These are phyloP conservation scores for Brassicogethes aeneus DNA, from an alignment of 2,888 invertebrate genomes.

Conservation along the genomic window DNA sequence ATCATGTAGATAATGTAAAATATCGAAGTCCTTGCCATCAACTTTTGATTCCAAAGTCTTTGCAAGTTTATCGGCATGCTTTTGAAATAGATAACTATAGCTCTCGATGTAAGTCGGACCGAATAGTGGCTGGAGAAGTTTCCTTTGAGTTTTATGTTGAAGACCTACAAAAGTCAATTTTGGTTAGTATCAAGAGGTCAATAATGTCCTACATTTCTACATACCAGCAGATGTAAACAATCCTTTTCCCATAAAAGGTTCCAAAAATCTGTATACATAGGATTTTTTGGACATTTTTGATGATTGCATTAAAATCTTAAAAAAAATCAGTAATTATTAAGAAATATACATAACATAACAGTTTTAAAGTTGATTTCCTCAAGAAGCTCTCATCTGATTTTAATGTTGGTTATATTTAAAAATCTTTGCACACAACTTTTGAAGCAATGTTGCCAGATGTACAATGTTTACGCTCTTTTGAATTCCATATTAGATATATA, in stretches of 20 bases:
- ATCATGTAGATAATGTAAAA: conserved; percentile 15
- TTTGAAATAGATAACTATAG: conserved; percentile 17
- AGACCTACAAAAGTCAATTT: conserved; percentile 12
- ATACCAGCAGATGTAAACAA: conserved; percentile 19
- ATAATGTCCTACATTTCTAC: too few relatives aligned
- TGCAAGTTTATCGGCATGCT: conserved; percentile 17
- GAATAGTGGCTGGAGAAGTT: conserved; percentile 19
- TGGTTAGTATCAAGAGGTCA: background rate
- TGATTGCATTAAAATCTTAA: conserved; percentile 16
- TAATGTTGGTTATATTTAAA: too few relatives aligned
- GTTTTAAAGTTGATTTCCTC: too few relatives aligned
- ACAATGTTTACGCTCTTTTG: too few relatives aligned
- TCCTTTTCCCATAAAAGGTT: conserved; percentile 21
- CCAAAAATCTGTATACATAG: conserved; percentile 16
- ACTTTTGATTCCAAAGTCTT: conserved; percentile 7
- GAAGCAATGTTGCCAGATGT: too few relatives aligned
- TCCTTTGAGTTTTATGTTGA: conserved; percentile 16
- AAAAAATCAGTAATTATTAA: too few relatives aligned
- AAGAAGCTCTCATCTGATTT: too few relatives aligned
- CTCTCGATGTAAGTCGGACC: conserved; percentile 15
- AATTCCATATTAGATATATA: too few relatives aligned
- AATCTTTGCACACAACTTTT: too few relatives aligned
- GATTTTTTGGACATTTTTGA: conserved; percentile 17
- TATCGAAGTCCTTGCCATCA: conserved; percentile 13
- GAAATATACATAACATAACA: background rate